Percentiles rank a stretch among this genome's conserved stretches.
Conservation (phyloP, 2,888 invertebrate genomes). For the Papilio demoleus region DNA sequence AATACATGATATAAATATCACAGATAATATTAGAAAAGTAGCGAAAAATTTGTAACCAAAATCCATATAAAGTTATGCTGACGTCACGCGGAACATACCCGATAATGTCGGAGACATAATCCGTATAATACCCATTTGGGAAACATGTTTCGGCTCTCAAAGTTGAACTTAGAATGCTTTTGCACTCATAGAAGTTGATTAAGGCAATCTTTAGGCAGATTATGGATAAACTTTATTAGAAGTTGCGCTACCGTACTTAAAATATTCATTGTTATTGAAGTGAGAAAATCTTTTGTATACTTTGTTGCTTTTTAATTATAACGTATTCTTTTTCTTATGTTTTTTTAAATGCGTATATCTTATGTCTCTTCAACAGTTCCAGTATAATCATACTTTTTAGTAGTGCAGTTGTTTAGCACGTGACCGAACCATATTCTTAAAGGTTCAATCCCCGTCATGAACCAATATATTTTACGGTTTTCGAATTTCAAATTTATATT, state of each 20-base stretch:
- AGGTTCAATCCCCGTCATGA: too few relatives aligned
- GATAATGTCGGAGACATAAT: not conserved
- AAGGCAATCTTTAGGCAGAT: not conserved
- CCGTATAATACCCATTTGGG: conserved; percentile 9
- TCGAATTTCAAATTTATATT: too few relatives aligned
- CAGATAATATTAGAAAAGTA: too few relatives aligned
- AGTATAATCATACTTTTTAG: too few relatives aligned
- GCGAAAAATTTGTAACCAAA: not conserved
- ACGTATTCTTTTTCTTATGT: too few relatives aligned
- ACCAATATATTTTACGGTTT: too few relatives aligned
- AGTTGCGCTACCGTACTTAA: not conserved
- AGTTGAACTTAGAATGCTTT: conserved; percentile 3
- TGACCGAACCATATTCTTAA: too few relatives aligned
- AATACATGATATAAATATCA: too few relatives aligned
- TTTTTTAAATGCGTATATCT: too few relatives aligned
- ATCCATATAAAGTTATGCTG: not conserved
- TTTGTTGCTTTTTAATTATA: not conserved
- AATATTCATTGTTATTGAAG: not conserved
- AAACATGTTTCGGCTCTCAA: not conserved
- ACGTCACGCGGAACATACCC: not conserved
- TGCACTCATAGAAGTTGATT: conserved; percentile 10
- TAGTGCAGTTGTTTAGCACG: too few relatives aligned
- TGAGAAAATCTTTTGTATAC: not conserved
- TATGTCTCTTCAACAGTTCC: too few relatives aligned
- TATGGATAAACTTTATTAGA: not conserved